Evolutionary conservation across 2,113 vertebrate genomes (phyloP).

Genomic region (Xiphias gladius): DNA sequence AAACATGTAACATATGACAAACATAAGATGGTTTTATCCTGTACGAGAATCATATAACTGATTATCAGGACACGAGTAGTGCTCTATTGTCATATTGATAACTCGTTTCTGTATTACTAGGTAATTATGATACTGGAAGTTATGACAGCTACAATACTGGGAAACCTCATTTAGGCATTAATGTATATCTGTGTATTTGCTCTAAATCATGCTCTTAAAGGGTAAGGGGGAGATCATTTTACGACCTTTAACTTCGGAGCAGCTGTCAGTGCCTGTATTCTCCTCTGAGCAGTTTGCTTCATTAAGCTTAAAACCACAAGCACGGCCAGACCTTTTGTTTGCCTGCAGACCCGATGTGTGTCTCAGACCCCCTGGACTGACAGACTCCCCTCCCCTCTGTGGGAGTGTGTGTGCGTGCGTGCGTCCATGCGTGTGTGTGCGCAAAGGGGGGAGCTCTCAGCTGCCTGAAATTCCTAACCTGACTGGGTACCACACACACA

Average conservation of each 20-base stretch:
- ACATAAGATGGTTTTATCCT: too few species aligned
- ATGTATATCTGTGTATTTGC: background rate
- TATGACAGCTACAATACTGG: background rate
- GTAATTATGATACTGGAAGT: background rate
- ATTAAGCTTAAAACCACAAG: constrained; percentile 59
- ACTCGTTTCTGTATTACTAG: too few species aligned
- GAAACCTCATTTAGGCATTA: background rate
- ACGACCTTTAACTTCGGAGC: background rate
- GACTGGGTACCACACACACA: constrained; percentile 52
- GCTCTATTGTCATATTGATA: background rate
- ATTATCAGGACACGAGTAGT: background rate
- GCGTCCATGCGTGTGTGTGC: background rate
- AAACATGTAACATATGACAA: too few species aligned
- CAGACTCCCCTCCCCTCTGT: background rate
- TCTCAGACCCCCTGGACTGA: constrained; percentile 55
- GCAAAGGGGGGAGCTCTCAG: constrained; percentile 54
- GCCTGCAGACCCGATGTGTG: constrained; percentile 37
- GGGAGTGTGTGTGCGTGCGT: background rate
- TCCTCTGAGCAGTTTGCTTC: constrained; percentile 36
- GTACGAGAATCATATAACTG: too few species aligned
- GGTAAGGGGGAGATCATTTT: background rate
- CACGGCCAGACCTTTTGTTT: constrained; percentile 58
- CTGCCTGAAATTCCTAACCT: constrained; percentile 75
- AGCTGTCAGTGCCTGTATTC: constrained; percentile 33
- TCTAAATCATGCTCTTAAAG: background rate